Evolutionary conservation across 2,113 vertebrate genomes (phyloP).

Genomic region (Heterocephalus glaber): DNA sequence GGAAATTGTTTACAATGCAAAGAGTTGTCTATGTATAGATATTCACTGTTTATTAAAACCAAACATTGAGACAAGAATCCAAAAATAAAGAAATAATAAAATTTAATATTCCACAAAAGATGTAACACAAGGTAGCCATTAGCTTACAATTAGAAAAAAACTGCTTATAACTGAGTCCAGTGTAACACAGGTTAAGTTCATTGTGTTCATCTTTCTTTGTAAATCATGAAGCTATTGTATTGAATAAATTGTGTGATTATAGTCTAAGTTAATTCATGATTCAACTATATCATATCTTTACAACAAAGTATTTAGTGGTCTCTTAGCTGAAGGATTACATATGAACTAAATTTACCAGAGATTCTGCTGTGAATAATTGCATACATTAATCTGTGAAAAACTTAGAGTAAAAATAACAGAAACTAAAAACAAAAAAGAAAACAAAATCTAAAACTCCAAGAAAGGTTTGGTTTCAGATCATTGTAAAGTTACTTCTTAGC

Average conservation of each 20-base stretch:
- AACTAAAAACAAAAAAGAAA: background rate
- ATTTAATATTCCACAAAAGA: background rate
- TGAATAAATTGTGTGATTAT: background rate
- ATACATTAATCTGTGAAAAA: background rate
- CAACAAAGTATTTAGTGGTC: background rate
- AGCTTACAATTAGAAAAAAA: background rate
- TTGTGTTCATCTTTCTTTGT: background rate
- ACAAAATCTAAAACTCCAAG: background rate
- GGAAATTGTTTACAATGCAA: background rate
- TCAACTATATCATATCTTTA: background rate
- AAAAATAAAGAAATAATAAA: background rate
- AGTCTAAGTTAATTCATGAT: background rate
- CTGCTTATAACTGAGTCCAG: background rate
- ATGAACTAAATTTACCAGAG: slow-evolving; percentile 34
- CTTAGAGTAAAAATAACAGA: background rate
- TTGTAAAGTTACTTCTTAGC: background rate
- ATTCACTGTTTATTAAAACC: background rate
- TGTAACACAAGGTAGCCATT: background rate
- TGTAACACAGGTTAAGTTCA: background rate
- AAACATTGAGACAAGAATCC: background rate
- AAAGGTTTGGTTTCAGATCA: background rate
- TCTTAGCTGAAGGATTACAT: background rate
- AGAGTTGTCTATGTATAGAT: background rate
- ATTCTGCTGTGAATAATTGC: background rate
- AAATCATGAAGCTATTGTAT: background rate